Conservation (phyloP, 2,113 vertebrate genomes). For the Nothobranchius kuhntae region DNA sequence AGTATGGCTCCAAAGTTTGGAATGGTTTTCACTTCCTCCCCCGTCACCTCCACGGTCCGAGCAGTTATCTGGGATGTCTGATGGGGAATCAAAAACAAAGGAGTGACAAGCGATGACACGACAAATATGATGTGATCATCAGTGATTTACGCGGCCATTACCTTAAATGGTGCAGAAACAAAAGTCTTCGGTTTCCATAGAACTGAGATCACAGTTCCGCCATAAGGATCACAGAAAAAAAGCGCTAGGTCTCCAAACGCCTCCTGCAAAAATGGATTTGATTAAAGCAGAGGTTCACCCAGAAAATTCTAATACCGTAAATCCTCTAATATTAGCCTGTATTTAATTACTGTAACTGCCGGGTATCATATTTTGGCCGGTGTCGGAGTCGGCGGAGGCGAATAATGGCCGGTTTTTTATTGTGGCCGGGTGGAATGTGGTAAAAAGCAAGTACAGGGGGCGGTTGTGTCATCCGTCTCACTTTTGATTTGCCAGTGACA, state of each 20-base stretch:
- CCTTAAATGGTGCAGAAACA: slow-evolving; percentile 88
- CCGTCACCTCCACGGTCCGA: slow-evolving; percentile 73
- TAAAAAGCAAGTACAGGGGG: no score
- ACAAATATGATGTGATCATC: not conserved
- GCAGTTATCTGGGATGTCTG: slow-evolving; percentile 86
- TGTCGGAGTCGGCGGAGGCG: no score
- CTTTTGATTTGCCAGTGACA: no score
- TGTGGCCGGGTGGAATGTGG: no score
- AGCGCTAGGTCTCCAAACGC: slow-evolving; percentile 89
- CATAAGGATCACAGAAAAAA: slow-evolving; percentile 92
- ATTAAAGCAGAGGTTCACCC: no score
- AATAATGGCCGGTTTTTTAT: no score
- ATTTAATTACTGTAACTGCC: no score
- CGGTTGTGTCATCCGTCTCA: no score
- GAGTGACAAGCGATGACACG: not conserved
- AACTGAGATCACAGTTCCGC: slow-evolving; percentile 90
- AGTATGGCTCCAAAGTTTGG: slow-evolving; percentile 93
- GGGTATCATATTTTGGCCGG: no score
- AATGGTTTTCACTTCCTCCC: slow-evolving; percentile 70
- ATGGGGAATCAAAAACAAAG: not conserved
- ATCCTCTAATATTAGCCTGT: no score
- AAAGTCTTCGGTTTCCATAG: slow-evolving; percentile 95
- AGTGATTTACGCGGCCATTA: slow-evolving; percentile 43
- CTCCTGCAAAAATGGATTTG: slow-evolving; percentile 72
- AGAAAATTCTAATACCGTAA: no score